Evolutionary conservation across 2,888 invertebrate genomes (phyloP), one percentile per base, ranked within the genome.

Genomic region (Agriopis marginaria): DNA sequence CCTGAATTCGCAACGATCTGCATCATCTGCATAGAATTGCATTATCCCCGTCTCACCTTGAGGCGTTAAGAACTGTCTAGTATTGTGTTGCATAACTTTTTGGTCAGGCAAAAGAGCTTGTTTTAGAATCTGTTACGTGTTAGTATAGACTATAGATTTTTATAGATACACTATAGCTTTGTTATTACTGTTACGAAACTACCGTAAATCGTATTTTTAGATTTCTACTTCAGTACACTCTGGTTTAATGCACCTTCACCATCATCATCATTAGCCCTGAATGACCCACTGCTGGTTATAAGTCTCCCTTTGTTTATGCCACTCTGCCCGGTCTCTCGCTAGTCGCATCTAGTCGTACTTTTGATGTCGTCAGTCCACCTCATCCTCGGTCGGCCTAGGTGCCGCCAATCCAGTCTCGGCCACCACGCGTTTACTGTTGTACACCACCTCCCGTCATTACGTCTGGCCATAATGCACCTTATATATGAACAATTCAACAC

Each of bases 151-250:
- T 66, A 47, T 45, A 42, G 51, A 51, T 68, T 53, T 66, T 40
- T 40, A 40, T 40, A 40, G 8, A 2, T 32, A 32, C 32, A 32
- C 32, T 32, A 32, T 74, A 77, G 68, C 75, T 74, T 76, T 76
- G 77, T 79, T 82, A 73, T 76, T 66, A 55, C 9, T 55, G 63
- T 68, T 74, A 71, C 63, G 68, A 75, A 82, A 80, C 74, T 61
- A 50, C 40, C 55, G 63, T 50, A 65, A 73, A 63, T 70, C 67
- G 70, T 79, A 79, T 81, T 74, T 77, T 76, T 79, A 80, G 75
- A 75, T 74, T 66, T 67, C 66, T 70, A 70, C 58, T 70, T 70
- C 74, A 71, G 32, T 32, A 32, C 1, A 32, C 32, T 32, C 32
- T 5, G 32, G 32, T 32, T 32, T 32, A 32, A 32, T 32, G 32